Evolutionary conservation across 2,888 invertebrate species (phyloP), one percentile per base, ranked within the genome.

Genomic region (Andrena bicolor): DNA sequence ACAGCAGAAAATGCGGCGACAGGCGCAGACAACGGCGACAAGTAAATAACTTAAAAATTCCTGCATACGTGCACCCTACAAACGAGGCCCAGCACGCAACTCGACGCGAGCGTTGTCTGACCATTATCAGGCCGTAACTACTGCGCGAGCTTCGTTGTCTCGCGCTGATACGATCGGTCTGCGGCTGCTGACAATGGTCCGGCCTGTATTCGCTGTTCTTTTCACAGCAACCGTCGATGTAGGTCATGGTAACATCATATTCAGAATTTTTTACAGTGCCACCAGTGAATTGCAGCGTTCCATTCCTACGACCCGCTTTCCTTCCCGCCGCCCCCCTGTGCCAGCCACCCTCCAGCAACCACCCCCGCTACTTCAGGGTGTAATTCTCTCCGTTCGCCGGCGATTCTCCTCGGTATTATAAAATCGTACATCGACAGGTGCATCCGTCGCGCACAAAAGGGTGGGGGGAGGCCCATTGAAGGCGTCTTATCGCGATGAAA

Each of bases 181-280:
- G 73, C 68, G 61, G 66, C 73, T 77, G 71, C 74, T 83, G 76
- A 85, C 86, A 87, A 87, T 87, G 68, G 61, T 74, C 35, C 73
- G 75, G 66, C 80, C 83, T 53, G 75, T 76, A 87, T 85, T 87
- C 85, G 72, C 76, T 70, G 86, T 79, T 85, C 81, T 87, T 87
- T 87, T 87, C 85, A 71, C 81, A 79, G 83, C 51, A 16, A 28
- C 32, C 63, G 60, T 68, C 76, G 60, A 87, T 87, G 86, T 87
- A 81, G 87, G 87, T 87, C 87, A 87, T 71, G 87, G 86, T 83
- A 79, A 85, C 84, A 76, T 87, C 71, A 80, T 77, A 83, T 85
- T 79, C 86, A 85, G 75, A 71, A 80, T 83, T 87, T 76, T 72
- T 78, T 75, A 72, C 76, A 65, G n/a, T 8, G 32, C 82, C 48